Evolutionary conservation across 2,113 vertebrate genomes (phyloP).

Genomic region (Bufo bufo): DNA sequence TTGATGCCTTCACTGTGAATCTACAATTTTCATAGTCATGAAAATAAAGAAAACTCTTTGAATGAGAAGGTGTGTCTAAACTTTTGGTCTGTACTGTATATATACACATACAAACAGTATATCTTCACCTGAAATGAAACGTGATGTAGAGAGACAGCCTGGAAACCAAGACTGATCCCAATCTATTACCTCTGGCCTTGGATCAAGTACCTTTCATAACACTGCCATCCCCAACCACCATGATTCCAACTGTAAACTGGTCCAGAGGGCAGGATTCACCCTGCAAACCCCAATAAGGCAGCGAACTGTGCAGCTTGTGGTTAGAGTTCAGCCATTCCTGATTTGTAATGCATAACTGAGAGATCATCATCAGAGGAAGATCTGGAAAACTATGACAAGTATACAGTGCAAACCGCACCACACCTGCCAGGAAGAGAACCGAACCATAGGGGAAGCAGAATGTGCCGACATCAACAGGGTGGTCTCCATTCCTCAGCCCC

Average conservation of each 20-base stretch:
- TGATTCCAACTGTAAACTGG: background rate
- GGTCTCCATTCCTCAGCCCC: no score
- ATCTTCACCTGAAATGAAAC: no score
- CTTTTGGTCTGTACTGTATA: no score
- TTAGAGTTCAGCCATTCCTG: background rate
- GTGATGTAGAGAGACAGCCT: background rate
- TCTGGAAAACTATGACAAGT: slow-evolving; percentile 8
- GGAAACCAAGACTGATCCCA: background rate
- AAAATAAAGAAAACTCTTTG: no score
- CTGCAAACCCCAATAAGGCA: background rate
- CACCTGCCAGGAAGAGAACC: background rate
- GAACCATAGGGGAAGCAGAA: background rate
- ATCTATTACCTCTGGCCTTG: background rate
- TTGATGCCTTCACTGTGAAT: no score
- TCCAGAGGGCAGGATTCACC: slow-evolving; percentile 38
- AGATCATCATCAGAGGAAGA: background rate
- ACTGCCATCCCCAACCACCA: background rate
- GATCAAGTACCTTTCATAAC: background rate
- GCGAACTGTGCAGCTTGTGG: background rate
- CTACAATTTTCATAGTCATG: no score
- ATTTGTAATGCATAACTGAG: slow-evolving; percentile 32
- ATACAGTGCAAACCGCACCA: background rate
- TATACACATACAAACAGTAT: no score
- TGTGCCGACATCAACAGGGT: no score
- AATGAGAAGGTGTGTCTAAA: no score